Evolutionary conservation across 2,113 vertebrate genomes (phyloP), one percentile per base, ranked within the genome.

Genomic region (Nothocercus julius): DNA sequence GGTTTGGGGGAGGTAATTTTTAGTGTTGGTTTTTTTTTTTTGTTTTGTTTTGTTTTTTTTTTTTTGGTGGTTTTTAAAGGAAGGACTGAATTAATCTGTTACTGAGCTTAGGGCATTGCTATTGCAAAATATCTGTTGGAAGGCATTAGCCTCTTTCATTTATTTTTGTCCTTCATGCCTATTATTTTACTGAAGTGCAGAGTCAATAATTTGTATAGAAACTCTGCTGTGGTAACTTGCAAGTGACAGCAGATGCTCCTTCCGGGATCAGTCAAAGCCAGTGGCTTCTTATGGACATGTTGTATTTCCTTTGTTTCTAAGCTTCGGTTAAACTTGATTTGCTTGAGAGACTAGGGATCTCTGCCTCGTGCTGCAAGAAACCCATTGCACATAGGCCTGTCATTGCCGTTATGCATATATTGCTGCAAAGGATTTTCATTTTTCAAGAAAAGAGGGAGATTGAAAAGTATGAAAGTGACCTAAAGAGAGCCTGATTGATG

Each of bases 361-460:
- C 42, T 56, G 14, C 44, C 30, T 24, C 40, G 11, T 70, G 21
- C 18, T 36, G 49, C 24, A 81, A n/a, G 36, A 76, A 82, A 75
- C 10, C 8, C 86, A 21, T 2, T 32, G 7, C 24, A 19, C 34
- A 85, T 6, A 0, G 0, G 53, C 56, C 24, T 22, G 0, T 77
- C 4, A 2, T 22, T 88, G 15, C 13, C 36, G 15, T 66, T 87
- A 36, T 54, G 36, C 8, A 2, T 85, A 16, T 45, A 13, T 63
- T 59, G 15, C 4, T 79, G 13, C 44, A 64, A 49, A 34, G 9
- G 5, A 7, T 18, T 38, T 49, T 28, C 49, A 9, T 16, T 59
- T 77, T 24, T n/a, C 13, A 83, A 78, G 49, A 2, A 36, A 36
- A 67, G 70, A 85, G 54, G 91, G 49, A 49, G 49, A 22, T 49